phyloP scores from a whole-genome alignment of 2,113 vertebrate species.

The Isurus oxyrinchus region DNA sequence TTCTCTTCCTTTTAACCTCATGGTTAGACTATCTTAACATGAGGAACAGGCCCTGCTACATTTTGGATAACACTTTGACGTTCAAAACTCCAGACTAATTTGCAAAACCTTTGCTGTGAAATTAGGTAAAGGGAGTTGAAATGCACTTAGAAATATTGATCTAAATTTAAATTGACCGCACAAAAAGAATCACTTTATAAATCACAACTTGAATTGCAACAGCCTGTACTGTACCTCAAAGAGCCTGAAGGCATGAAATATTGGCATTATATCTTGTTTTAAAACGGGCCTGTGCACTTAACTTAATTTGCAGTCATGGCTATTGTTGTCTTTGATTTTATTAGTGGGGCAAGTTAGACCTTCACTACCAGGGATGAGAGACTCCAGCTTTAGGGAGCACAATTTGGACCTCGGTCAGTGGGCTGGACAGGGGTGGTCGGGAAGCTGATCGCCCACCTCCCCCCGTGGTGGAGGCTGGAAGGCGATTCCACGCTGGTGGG shows the following conservation, averaged over 20 bases:
- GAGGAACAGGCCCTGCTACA: background rate
- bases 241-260: background rate
- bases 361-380: background rate
- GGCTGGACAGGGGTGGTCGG: no score
- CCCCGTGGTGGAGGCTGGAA: no score
- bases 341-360: background rate
- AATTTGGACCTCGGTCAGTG: no score
- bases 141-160: background rate
- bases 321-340: background rate
- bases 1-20: background rate
- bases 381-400: no score
- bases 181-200: background rate
- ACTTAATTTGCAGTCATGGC: background rate
- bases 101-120: background rate
- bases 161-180: background rate
- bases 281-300: background rate
- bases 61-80: background rate
- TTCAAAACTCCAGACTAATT: background rate
- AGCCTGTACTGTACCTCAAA: background rate
- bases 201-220: background rate
- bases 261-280: background rate
- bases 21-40: background rate
- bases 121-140: background rate
- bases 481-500: no score
- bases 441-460: no score